These are phyloP conservation scores for Jacana jacana DNA, from an alignment of 2,113 vertebrate genomes.

Conservation along the genomic window DNA sequence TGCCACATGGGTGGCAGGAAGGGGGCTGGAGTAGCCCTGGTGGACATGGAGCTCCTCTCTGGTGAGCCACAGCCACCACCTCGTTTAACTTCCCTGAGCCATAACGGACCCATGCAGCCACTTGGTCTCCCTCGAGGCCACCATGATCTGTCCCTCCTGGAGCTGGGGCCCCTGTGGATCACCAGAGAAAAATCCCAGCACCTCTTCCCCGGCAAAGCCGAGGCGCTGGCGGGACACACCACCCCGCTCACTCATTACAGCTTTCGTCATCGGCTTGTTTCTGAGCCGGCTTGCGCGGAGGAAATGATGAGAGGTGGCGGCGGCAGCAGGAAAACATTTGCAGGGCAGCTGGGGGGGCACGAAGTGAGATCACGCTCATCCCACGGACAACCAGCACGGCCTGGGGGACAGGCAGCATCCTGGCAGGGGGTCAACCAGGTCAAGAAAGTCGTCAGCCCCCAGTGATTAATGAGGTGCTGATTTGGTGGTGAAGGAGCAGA, in stretches of 20 bases:
- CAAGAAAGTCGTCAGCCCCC: not conserved
- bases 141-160: not conserved
- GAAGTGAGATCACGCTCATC: not conserved
- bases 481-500: not conserved
- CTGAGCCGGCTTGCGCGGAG: not conserved
- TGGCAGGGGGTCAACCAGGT: not conserved
- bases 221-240: not conserved
- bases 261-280: not conserved
- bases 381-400: not conserved
- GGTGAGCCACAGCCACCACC: accelerated
- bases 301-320: conserved; percentile 28
- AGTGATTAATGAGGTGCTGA: not conserved
- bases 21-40: not conserved
- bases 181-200: not conserved
- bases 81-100: accelerated
- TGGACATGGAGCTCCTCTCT: accelerated
- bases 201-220: accelerated
- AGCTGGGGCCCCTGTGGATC: not conserved
- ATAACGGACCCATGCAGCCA: accelerated
- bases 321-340: not conserved
- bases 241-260: not conserved
- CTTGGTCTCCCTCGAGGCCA: accelerated
- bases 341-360: not conserved
- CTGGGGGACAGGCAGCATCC: not conserved
- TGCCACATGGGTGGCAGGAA: not conserved